Conservation (phyloP, 2,888 invertebrate species). For the Leptopilina myrica region DNA sequence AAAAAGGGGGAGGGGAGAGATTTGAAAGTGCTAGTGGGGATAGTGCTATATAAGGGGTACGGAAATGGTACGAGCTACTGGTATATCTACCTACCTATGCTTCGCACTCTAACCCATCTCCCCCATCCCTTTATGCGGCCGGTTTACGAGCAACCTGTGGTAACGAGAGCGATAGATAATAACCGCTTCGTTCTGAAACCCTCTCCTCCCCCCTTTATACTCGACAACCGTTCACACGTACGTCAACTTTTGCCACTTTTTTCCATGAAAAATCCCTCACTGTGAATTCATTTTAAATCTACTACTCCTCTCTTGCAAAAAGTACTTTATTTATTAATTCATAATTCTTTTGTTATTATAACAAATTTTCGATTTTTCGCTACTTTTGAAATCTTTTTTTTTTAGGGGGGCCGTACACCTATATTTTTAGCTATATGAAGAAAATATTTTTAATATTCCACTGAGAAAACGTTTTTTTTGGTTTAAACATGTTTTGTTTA, state of each 20-base stretch:
- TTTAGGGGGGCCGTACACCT: too few relatives aligned
- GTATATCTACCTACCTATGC: constrained; percentile 66
- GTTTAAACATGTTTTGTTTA: too few relatives aligned
- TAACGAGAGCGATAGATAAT: constrained; percentile 77
- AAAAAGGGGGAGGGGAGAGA: too few relatives aligned
- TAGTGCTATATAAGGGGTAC: constrained; percentile 25
- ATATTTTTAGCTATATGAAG: too few relatives aligned
- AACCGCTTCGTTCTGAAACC: constrained; percentile 70
- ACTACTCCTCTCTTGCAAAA: background rate
- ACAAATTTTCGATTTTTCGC: too few relatives aligned
- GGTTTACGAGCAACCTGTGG: constrained; percentile 77
- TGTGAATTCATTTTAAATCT: constrained; percentile 4
- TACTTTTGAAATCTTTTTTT: too few relatives aligned
- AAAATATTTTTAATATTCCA: too few relatives aligned
- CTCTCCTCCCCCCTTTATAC: constrained; percentile 56
- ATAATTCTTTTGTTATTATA: too few relatives aligned
- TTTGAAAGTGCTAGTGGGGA: constrained; percentile 21
- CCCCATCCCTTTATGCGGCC: constrained; percentile 74
- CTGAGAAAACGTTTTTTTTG: too few relatives aligned
- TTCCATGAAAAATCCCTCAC: background rate
- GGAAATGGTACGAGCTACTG: constrained; percentile 61
- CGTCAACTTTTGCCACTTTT: constrained; percentile 56
- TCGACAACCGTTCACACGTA: constrained; percentile 61
- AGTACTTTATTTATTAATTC: too few relatives aligned
- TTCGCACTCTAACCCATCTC: constrained; percentile 64